Evolutionary conservation across 2,797 vertebrate genomes (phyloP), one percentile per base, ranked within the genome.

Genomic region (Sciaenops ocellatus): DNA sequence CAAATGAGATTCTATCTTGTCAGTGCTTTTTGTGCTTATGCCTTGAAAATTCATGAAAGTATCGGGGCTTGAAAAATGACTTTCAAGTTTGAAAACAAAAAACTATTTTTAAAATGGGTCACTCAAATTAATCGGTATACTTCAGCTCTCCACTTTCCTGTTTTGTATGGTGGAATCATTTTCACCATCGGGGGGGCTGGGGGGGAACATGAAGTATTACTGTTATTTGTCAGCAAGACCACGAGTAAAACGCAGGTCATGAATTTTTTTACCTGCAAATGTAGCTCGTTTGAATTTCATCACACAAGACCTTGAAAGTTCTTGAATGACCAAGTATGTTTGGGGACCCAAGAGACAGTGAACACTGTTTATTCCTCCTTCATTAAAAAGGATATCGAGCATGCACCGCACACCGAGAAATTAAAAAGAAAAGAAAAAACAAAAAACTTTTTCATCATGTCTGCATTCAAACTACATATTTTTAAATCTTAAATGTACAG

Each of bases 71-170:
- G 72, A 47, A 24, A 65, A 73, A 41, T 24, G 0, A 51, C 56
- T 83, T 74, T 74, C 20, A 79, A 50, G 38, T 48, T 60, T 69
- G 26, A 15, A 75, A 82, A 70, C 73, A 68, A 68, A 71, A 61
- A 59, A 70, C 34, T 64, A 78, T 83, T 89, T 83, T 83, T 71
- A 71, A 81, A 83, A 73, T 85, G 57, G 76, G 76, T 80, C 73
- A 47, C 60, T 64, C 3, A 66, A 47, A 77, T 57, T 7, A 50
- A 74, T 70, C 22, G 28, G 26, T 66, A 42, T 15, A 59, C 42
- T 48, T 63, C 42, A 51, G 56, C 76, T 73, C 22, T 72, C n/a
- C 17, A 65, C n/a, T 17, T 63, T 26, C 22, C 28, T 69, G 54
- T 38, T 38, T 9, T 38, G 34, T 38, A 38, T 9, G 8, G 34